Base-by-base conservation (phyloP, 2,888 invertebrate species). In the Anaspis maculata region DNA sequence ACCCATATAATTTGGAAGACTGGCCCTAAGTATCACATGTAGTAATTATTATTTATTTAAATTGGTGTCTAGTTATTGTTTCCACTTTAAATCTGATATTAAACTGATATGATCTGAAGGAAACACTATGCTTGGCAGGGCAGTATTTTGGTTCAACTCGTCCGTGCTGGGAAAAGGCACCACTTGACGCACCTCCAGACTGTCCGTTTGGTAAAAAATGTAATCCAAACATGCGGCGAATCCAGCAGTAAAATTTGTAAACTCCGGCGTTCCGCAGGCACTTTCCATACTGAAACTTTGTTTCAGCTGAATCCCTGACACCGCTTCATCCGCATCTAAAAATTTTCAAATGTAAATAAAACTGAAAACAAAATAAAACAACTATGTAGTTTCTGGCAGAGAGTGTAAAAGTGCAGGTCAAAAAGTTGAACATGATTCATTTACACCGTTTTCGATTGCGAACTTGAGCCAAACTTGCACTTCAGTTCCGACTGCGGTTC, bases 51-150 rank as follows among this genome's bases (percentile, higher is more conserved):
- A 13, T 15, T 31, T 15, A 30, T 19, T 15, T 11, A 22, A 21
- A 22, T n/a, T n/a, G n/a, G n/a, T n/a, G 10, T 22, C 21, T 25
- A 25, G 25, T 3, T 25, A 27, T 40, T 41, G 49, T 19, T 39
- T 58, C 69, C 73, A 80, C 49, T 69, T 65, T 41, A 91, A 69
- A 70, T 91, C 88, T n/a, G 83, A 79, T 40, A 94, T 72, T 27
- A 95, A 68, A 9, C 96, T 82, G 42, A 97, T 69, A 63, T 97
- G 96, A 68, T 97, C 96, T 2, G 95, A 95, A 1, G 96, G 96
- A 62, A 87, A 87, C 2, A 85, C 80, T 27, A 83, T 71, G 49
- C 89, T 94, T 0, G 97, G 97, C 41, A 96, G 72, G 2, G 89
- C 95, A 22, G 67, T 73, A 53, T 88, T 69, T 32, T 76, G 67